Base-by-base conservation (phyloP, 2,888 invertebrate species). In the Sphinx pinastri region DNA sequence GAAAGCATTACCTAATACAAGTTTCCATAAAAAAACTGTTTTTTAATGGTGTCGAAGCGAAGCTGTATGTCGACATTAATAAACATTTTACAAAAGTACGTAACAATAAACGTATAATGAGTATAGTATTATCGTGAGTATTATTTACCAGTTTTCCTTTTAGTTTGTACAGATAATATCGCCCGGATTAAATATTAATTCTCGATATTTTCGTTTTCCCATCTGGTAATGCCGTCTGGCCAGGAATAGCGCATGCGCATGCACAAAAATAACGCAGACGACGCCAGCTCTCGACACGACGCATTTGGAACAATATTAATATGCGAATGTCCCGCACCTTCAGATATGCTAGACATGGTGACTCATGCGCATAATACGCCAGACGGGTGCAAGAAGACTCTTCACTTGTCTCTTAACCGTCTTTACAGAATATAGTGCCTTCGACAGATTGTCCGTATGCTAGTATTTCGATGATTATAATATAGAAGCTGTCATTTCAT, bases 181-280 rank as follows among this genome's bases (percentile, higher is more conserved):
- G 47, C 2, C 47, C 49, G 3, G 45, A 47, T 45, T 14, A 49
- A 49, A 19, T 19, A 55, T 55, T 55, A 55, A 63, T 6, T 63
- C 63, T 14, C 63, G 63, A 47, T 49, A 49, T 63, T 63, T 47
- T 16, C 13, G 12, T 63, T 63, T 19, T 47, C 7, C 63, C 63
- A 63, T 49, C 47, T 63, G 63, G 63, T 49, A 63, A 63, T 79
- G 79, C 76, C 84, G 88, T 87, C 86, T 85, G 86, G 84, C 77
- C 85, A 71, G 78, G 82, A 86, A 87, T 88, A 88, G 84, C 76
- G 73, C 78, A 71, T 77, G 79, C 79, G 71, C 71, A 77, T 73
- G 76, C 72, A 76, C 84, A 70, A 79, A 88, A 89, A 89, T 89
- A 90, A 82, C 88, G 82, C 84, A 90, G 89, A 89, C 88, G 84